A percentile compares a stretch with the other conserved stretches of the same genome.
Conservation (phyloP, 2,888 invertebrate species). For the Drosophila neutralis region DNA sequence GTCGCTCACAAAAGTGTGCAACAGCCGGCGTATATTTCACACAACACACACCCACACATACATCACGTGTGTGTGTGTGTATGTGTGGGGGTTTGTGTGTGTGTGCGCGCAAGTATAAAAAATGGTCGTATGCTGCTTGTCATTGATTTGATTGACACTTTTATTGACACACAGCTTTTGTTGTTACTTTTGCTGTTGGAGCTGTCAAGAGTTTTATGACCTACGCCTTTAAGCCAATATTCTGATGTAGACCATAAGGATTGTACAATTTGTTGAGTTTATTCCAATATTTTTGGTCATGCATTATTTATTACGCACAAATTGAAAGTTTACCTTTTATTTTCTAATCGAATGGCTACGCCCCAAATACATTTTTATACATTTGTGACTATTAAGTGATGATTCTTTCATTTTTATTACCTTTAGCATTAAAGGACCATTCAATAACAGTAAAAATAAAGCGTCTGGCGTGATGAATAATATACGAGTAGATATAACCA, state of each 20-base stretch:
- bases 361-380: neutral
- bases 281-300: constrained; percentile 33
- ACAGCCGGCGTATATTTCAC: constrained; percentile 56
- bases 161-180: constrained; percentile 72
- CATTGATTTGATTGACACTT: constrained; percentile 80
- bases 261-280: constrained; percentile 37
- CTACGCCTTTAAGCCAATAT: constrained; percentile 67
- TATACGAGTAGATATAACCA: neutral
- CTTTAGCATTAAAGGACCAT: neutral
- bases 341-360: constrained; percentile 10
- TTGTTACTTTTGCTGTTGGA: constrained; percentile 23
- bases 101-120: constrained; percentile 49
- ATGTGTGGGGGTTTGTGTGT: neutral
- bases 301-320: constrained; percentile 43
- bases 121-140: constrained; percentile 61
- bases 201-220: constrained; percentile 68
- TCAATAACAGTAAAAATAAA: neutral
- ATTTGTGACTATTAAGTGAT: constrained; percentile 15
- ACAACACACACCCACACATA: constrained; percentile 13
- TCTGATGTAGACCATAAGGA: constrained; percentile 39
- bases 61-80: constrained; percentile 2
- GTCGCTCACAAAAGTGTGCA: constrained; percentile 53
- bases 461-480: neutral
- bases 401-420: constrained; percentile 13
- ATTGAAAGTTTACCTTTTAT: constrained; percentile 33